Base-by-base conservation (phyloP, 2,797 vertebrate genomes). In the Glossophaga mutica region DNA sequence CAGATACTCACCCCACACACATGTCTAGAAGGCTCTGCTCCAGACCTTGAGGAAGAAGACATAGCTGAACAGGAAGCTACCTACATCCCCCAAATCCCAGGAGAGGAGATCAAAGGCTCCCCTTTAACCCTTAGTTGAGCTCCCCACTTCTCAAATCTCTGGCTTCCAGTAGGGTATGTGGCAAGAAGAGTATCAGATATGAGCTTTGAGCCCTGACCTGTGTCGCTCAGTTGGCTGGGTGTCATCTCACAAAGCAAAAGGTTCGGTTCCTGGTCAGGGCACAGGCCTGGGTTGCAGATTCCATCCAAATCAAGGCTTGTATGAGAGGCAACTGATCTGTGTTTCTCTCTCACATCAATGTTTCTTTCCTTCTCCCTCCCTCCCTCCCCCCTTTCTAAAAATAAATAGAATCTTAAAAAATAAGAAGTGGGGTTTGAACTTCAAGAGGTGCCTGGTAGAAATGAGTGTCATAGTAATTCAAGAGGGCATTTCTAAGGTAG, bases 11-110 rank as follows among this genome's bases (percentile, higher is more conserved):
- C 99, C 99, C 99, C 97, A 99, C 99, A 98, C 99, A 99, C 97
- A 99, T 99, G 55, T 99, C 99, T 96, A 99, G 96, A 97, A 99
- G 98, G 96, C 99, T 99, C 98, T 99, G 99, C 97, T 99, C 99
- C 98, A 99, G 98, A 96, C 99, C 99, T 99, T 98, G 46, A 97
- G 74, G 84, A 82, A 42, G 0, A 92, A 37, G 67, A 95, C 4
- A 76, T 55, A 90, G 90, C 55, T 22, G 16, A 92, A 76, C 73
- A 59, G 44, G 76, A 93, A 46, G 57, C 18, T 39, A 24, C 59
- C 62, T 48, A 70, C 24, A 39, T 19, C 37, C 70, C 89, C 90
- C 90, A 93, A 70, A 62, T 37, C 76, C 94, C 65, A 50, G 22
- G n/a, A 67, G n/a, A 81, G 59, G 34, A 73, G 39, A 32, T 22